Evolutionary conservation across 2,113 vertebrate genomes (phyloP), one percentile per base, ranked within the genome.

Genomic region (Herpetotheres cachinnans): DNA sequence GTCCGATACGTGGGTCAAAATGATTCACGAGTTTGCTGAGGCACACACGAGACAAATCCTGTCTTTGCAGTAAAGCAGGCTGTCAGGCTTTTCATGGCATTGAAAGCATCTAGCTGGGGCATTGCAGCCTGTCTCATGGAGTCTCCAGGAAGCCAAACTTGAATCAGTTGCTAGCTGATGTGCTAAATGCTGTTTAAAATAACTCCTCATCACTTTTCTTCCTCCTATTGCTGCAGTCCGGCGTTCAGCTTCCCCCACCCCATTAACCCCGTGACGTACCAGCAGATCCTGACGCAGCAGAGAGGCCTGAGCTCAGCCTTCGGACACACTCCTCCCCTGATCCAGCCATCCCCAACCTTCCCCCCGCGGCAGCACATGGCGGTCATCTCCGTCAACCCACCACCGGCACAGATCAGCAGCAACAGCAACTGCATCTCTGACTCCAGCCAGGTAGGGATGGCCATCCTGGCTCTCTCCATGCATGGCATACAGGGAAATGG

Each of bases 261-360:
- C 70, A 99, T 99, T 98, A 99, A 99, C 92, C 99, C 99, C 0
- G 94, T 99, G 98, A 98, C 99, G 1, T 99, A 99, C 97, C 99
- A 99, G 98, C 99, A 99, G 97, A 98, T 99, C 76, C 94, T 99
- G 97, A 99, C 97, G 87, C 99, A 99, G 97, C 99, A 99, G 96
- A 98, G 99, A 70, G 97, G 99, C 46, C 98, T 99, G 80, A 99
- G 98, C 74, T 98, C 98, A 5, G 98, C 99, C 47, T 99, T 99
- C 0, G 99, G 99, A 69, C 99, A 99, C 97, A 99, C 99, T 0
- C 99, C 99, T 16, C 99, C 99, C 32, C 97, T 99, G 86, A 98
- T 99, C 54, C 99, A 99, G 82, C 99, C 99, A 0, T 98, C 99
- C 0, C 98, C 99, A 0, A 98, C 99, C 2, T 99, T 99, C 85